Conservation (phyloP, 2,113 vertebrate species). For the Limnothrissa miodon region DNA sequence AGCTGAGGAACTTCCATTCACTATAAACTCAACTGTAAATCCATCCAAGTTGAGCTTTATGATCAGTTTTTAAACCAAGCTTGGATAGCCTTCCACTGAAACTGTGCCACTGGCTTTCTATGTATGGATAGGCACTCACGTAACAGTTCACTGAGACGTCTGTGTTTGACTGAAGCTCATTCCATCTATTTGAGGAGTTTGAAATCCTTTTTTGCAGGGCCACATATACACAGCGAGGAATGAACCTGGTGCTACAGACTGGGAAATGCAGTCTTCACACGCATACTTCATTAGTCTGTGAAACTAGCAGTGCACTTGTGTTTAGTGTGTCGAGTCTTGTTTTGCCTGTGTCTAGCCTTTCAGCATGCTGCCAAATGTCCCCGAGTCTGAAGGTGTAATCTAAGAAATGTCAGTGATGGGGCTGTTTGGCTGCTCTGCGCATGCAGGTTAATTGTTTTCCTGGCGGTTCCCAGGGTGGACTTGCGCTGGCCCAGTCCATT, state of each 20-base stretch:
- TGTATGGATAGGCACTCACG: not conserved
- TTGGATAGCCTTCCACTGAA: not conserved
- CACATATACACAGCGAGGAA: not conserved
- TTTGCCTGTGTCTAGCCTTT: not conserved
- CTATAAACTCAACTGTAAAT: not conserved
- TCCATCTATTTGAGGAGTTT: not conserved
- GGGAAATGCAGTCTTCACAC: not conserved
- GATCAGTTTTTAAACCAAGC: not conserved
- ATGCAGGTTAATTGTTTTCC: constrained; percentile 16
- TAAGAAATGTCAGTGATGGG: not conserved
- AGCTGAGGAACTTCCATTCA: not conserved
- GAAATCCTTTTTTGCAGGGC: not conserved
- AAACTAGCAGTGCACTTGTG: not conserved
- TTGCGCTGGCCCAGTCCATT: constrained; percentile 5
- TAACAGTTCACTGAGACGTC: not conserved
- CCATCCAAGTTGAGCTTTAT: not conserved
- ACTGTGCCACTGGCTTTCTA: not conserved
- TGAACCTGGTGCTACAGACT: not conserved
- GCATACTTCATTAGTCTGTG: not conserved
- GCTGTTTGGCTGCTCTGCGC: not conserved
- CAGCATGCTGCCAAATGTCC: not conserved
- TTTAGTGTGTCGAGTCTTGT: not conserved
- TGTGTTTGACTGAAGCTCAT: not conserved
- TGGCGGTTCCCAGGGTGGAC: constrained; percentile 30
- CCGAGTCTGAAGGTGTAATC: not conserved